Conservation (phyloP, 1,140 invertebrate genomes). For the Hypsibius dujardini region DNA sequence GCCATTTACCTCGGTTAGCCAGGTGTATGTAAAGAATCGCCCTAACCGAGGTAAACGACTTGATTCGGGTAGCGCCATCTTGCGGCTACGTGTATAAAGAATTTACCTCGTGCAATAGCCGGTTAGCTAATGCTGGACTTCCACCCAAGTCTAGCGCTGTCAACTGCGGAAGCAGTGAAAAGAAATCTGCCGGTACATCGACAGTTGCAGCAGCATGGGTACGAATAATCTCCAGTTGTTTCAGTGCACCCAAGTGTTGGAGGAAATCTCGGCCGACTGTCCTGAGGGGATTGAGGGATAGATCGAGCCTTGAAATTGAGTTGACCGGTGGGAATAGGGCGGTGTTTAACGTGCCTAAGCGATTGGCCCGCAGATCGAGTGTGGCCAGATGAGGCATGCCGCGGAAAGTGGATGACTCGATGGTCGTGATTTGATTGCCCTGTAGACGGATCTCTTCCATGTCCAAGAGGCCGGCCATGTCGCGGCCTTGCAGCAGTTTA, state of each 20-base stretch:
- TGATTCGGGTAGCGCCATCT: no score
- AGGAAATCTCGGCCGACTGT: not conserved
- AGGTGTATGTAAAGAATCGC: no score
- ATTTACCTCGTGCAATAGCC: not conserved
- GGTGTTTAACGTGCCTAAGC: not conserved
- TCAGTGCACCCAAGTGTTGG: not conserved
- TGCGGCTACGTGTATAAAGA: no score
- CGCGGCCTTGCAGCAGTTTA: not conserved
- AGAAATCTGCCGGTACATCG: no score
- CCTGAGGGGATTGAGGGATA: conserved; percentile 1
- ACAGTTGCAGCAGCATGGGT: not conserved
- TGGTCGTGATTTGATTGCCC: conserved; percentile 6
- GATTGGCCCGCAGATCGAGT: conserved; percentile 12
- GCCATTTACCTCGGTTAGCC: no score
- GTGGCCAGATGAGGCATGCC: not conserved
- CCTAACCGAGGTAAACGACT: no score
- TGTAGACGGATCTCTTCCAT: conserved; percentile 6
- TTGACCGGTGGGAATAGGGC: conserved; percentile 9
- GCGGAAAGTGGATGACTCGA: not conserved
- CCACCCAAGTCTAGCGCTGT: not conserved
- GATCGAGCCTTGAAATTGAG: conserved; percentile 9
- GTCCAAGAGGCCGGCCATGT: not conserved
- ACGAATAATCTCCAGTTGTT: conserved; percentile 8
- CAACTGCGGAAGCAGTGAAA: not conserved
- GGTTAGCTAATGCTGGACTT: not conserved